These are phyloP conservation scores for Meles meles DNA, from an alignment of 2,113 vertebrate genomes.

Conservation along the genomic window DNA sequence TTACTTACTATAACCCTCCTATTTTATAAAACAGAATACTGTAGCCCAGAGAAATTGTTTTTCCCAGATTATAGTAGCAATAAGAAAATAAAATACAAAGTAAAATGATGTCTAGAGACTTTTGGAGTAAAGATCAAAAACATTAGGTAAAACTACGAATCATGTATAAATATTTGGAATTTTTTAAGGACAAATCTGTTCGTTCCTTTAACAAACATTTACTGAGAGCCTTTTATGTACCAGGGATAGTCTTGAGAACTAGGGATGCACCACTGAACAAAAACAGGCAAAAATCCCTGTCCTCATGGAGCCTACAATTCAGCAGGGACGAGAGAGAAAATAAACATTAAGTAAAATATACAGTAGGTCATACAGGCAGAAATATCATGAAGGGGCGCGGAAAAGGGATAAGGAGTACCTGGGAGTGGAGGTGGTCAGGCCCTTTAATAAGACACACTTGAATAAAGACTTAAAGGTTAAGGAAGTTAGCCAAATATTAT, in stretches of 20 bases:
- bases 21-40: conserved; percentile 17
- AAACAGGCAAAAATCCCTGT: background rate
- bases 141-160: background rate
- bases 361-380: background rate
- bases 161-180: background rate
- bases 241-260: background rate
- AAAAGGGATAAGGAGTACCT: background rate
- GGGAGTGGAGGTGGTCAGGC: background rate
- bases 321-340: background rate
- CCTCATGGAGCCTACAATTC: background rate
- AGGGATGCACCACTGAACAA: background rate
- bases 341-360: background rate
- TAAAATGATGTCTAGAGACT: background rate
- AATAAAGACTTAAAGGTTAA: background rate
- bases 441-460: background rate
- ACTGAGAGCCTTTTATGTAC: background rate
- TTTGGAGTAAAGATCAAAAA: conserved; percentile 6
- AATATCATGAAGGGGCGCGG: background rate
- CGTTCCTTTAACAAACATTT: conserved; percentile 22
- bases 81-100: conserved; percentile 5
- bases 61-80: background rate
- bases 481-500: background rate
- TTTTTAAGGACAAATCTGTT: background rate
- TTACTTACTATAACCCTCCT: background rate
- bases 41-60: conserved; percentile 21